Evolutionary conservation across 2,888 invertebrate genomes (phyloP), one percentile per base, ranked within the genome.

Genomic region (Drosophila antonietae): DNA sequence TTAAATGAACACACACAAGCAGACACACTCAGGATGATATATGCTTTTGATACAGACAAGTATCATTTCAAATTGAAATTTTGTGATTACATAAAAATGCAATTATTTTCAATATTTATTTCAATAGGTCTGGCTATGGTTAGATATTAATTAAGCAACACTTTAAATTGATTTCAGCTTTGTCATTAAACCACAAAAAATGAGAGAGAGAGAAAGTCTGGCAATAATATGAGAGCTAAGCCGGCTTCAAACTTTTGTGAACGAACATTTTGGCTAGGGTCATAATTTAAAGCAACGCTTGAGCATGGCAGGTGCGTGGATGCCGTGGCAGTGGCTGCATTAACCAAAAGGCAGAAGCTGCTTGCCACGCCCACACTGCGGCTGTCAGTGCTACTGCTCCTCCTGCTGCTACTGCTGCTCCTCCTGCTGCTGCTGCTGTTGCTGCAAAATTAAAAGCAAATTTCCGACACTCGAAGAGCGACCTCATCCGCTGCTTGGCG

Each of bases 361-460:
- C 1, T 47, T 43, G 66, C 73, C 67, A 72, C 74, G 74, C 80
- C 83, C 82, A 67, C 82, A 61, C 68, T 49, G 56, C 39, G 41
- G 52, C 37, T 43, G 47, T 37, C 47, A 47, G 23, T 35, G 41
- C n/a, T 69, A 71, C 67, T 71, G 78, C 58, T 44, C 6, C 47
- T 9, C 35, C 14, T 43, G 70, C 64, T 35, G 44, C n/a, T 31
- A 68, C 63, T 69, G 69, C 67, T 69, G 75, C 55, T 47, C 14
- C 67, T 71, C 3, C 37, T 43, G 68, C 64, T 35, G 44, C n/a
- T 39, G 73, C 63, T 69, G 72, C 67, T 69, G 78, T 52, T 46
- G 35, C 67, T 71, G 80, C 59, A 65, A 74, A 87, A 86, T 87
- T 87, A 81, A 86, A 85, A 84, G 83, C 80, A 68, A 87, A 85